Percentiles rank a stretch among this genome's conserved stretches.
These are phyloP conservation scores for Diaphora mendica DNA, from an alignment of 2,888 invertebrate species.

Conservation along the genomic window DNA sequence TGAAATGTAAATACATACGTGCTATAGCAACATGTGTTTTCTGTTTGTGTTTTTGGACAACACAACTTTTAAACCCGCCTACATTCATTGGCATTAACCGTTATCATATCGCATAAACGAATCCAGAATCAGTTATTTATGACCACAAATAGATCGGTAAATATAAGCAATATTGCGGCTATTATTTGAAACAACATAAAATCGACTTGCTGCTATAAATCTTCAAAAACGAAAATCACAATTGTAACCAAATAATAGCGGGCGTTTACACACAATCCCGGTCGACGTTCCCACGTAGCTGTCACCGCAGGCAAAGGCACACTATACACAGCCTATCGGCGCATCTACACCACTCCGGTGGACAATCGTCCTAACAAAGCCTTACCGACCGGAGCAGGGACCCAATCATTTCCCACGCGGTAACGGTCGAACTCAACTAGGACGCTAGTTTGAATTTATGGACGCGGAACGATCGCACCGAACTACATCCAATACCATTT, in stretches of 20 bases:
- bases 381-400: slow-evolving; percentile 72
- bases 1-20: slow-evolving; percentile 41
- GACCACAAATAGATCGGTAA: neutral
- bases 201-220: slow-evolving; percentile 54
- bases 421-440: slow-evolving; percentile 81
- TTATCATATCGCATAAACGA: slow-evolving; percentile 36
- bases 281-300: slow-evolving; percentile 81
- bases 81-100: slow-evolving; percentile 55
- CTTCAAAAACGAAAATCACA: slow-evolving; percentile 59
- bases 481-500: slow-evolving; percentile 71
- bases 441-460: slow-evolving; percentile 81
- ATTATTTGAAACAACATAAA: slow-evolving; percentile 25
- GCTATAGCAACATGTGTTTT: slow-evolving; percentile 45
- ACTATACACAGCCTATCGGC: slow-evolving; percentile 75
- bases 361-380: slow-evolving; percentile 86
- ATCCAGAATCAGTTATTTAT: slow-evolving; percentile 6
- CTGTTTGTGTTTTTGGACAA: slow-evolving; percentile 53
- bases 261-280: slow-evolving; percentile 74
- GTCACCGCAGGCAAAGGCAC: slow-evolving; percentile 74
- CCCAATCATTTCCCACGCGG: slow-evolving; percentile 85
- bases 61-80: slow-evolving; percentile 48
- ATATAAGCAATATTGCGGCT: slow-evolving; percentile 23
- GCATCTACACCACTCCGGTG: slow-evolving; percentile 83
- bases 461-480: slow-evolving; percentile 70
- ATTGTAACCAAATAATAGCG: slow-evolving; percentile 70